Evolutionary conservation across 30 jellyfish, hydroid and myxozoan species (phyloP), one percentile per base, ranked within the genome.

Genomic region (Phacellophora camtschatica): DNA sequence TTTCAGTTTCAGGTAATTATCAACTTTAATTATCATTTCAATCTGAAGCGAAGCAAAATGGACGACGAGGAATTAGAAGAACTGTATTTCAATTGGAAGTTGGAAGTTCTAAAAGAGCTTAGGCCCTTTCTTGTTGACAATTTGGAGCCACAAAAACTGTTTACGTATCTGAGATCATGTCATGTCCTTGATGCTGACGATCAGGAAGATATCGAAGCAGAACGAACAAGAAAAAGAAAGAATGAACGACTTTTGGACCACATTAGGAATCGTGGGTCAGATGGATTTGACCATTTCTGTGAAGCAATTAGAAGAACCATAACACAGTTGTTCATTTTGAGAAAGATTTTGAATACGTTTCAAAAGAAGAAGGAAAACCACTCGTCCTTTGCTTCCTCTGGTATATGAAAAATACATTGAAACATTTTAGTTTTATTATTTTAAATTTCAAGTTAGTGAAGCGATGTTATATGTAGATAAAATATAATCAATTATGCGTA

Each of bases 181-280:
- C 57, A 50, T 34, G 90, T 74, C 55, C 73, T 85, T 4, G 86
- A 66, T 71, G 73, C 25, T 2, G 96, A 74, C 31, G 96, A 85
- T 75, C 68, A 85, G 57, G 96, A 85, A 45, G 96, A 85, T 1
- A 85, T 85, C 22, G 86, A 65, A 23, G 85, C 96, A 24, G 90
- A 85, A 56, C 66, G 41, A 7, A 74, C 82, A 13, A 51, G 96
- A 53, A 66, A 41, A 51, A 29, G 86, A 42, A 85, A 55, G 53
- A 65, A 18, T 48, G 96, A 75, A 66, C 11, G 59, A 31, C 83
- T 85, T 33, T 27, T 85, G 29, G 88, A 85, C 55, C 45, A 71
- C 20, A 54, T 85, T 24, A 42, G 39, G 49, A 85, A 53, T 15
- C 77, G 96, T 8, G 96, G 96, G 10, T 37, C 71, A 15, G 90